phyloP scores from a whole-genome alignment of 2,113 vertebrate genomes.

The Pristiophorus japonicus region DNA sequence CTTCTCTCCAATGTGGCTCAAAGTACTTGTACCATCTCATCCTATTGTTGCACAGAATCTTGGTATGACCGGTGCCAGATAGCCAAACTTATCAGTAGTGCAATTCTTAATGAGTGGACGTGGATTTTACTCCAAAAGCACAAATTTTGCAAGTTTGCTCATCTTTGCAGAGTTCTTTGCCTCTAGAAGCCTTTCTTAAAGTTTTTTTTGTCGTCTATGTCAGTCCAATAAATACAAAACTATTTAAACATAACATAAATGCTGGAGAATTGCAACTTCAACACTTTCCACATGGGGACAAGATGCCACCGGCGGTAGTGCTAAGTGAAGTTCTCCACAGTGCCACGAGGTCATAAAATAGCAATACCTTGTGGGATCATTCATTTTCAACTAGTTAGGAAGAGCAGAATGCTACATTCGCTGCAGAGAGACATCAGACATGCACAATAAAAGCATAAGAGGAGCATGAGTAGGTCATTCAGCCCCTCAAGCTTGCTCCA shows the following conservation, averaged over 20 bases:
- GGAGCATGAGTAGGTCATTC: too few species aligned
- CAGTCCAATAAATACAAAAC: background rate
- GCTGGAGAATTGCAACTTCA: background rate
- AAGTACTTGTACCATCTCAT: background rate
- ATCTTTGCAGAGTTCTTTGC: background rate
- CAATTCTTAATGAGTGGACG: background rate
- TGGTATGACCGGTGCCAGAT: background rate
- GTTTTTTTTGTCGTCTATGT: background rate
- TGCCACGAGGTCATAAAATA: background rate
- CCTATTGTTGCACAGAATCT: background rate
- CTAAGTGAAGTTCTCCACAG: background rate
- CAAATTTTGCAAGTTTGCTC: background rate
- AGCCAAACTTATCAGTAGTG: background rate
- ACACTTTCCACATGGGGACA: background rate
- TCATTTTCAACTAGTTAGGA: background rate
- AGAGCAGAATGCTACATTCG: background rate
- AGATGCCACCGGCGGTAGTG: background rate
- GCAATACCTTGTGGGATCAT: background rate
- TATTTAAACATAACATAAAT: background rate
- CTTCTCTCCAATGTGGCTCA: background rate
- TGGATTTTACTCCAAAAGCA: background rate
- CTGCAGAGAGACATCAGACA: background rate
- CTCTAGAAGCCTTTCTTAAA: background rate
- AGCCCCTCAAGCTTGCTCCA: too few species aligned
- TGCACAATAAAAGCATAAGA: background rate